phyloP scores from a whole-genome alignment of 1,140 invertebrate species.

The Cardiocondyla obscurior region DNA sequence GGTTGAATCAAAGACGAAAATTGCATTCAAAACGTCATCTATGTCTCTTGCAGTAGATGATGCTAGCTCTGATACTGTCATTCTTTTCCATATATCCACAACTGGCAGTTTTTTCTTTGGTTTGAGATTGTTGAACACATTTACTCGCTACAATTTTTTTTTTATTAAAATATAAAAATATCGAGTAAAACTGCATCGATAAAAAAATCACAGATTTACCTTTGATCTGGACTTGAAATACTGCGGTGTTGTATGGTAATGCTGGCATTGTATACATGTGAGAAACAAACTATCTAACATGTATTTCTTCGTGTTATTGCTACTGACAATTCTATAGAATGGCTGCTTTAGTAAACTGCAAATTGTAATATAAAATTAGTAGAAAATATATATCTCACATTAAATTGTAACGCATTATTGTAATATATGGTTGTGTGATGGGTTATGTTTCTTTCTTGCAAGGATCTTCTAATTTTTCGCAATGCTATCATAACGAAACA shows the following conservation, averaged over 20 bases:
- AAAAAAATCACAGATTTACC: conserved; percentile 43
- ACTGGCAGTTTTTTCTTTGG: conserved; percentile 78
- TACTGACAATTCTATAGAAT: neutral
- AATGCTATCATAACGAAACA: neutral
- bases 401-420: neutral
- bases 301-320: conserved; percentile 34
- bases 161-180: conserved; percentile 31
- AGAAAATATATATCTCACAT: neutral
- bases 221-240: conserved; percentile 53
- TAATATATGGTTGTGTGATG: neutral
- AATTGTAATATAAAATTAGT: conserved; percentile 22
- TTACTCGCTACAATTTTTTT: conserved; percentile 13
- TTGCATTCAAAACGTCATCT: conserved; percentile 87
- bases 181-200: conserved; percentile 3
- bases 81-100: conserved; percentile 90
- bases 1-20: conserved; percentile 84
- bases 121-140: conserved; percentile 26
- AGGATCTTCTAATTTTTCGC: neutral
- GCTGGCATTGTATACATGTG: conserved; percentile 60
- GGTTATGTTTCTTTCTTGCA: conserved; percentile 33
- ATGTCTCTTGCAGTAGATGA: conserved; percentile 85
- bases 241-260: conserved; percentile 69
- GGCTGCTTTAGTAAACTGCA: conserved; percentile 48
- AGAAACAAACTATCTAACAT: conserved; percentile 16
- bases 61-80: conserved; percentile 90